Base-by-base conservation (phyloP, 2,113 vertebrate species). In the Proteles cristata region DNA sequence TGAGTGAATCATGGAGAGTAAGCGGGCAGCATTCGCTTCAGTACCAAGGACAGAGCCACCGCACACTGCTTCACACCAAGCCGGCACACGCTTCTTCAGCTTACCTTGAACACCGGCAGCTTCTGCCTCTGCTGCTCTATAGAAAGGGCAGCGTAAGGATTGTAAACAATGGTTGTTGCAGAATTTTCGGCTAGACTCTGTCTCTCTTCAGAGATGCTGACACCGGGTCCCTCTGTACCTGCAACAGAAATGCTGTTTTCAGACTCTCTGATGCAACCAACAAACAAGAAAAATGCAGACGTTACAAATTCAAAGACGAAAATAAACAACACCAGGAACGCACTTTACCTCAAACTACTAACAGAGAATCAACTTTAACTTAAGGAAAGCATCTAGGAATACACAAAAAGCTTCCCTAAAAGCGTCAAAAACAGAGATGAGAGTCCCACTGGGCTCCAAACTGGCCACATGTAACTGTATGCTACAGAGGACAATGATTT, bases 71-170 rank as follows among this genome's bases (percentile, higher is more conserved):
- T 26, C 3, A 1, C 16, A 19, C 5, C 25, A 0, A 7, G 48
- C 15, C 45, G 3, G 5, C 79, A 55, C 92, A 25, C 1, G 10
- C 43, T 73, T 19, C 28, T 16, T 73, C 2, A 3, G 73, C 12
- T 3, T 99, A 99, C 99, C 99, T 99, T 99, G 98, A 99, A 99
- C 89, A 99, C 99, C 0, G 99, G 99, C 65, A 99, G 99, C 90
- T 99, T 99, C 99, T 99, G 99, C 73, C 99, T 99, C 95, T 99
- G 99, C 55, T 99, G 99, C 96, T 99, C 99, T 90, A 99, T 99
- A 43, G 99, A 99, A 88, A 99, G 99, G 25, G 99, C 98, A 11
- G 99, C 99, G 95, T 99, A 99, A 11, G 99, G 99, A 94, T 99
- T 99, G 98, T 99, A 99, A 98, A 99, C 98, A 95, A 99, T n/a